Conservation (phyloP, 2,797 vertebrate genomes). For the Buceros bicornis region DNA sequence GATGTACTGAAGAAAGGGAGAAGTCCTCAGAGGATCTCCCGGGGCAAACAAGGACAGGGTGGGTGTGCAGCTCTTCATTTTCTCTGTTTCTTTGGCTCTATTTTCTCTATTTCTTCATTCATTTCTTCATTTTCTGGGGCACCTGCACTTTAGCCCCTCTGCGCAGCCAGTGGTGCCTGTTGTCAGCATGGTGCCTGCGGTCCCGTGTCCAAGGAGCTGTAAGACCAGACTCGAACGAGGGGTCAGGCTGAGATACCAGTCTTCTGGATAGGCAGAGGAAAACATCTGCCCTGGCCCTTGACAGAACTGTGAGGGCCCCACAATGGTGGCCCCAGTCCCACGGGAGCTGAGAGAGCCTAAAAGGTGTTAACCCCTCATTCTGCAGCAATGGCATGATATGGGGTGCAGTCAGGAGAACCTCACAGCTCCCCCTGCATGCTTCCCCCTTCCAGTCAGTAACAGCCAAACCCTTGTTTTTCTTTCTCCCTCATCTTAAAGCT, state of each 20-base stretch:
- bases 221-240: rapidly evolving
- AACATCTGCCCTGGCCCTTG: background rate
- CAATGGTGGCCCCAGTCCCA: background rate
- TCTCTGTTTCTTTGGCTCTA: background rate
- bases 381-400: rapidly evolving
- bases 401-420: background rate
- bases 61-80: background rate
- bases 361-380: background rate
- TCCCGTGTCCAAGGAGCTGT: background rate
- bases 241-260: background rate
- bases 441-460: background rate
- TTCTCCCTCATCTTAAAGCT: background rate
- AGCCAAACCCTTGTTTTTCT: background rate
- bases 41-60: no score
- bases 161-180: background rate
- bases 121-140: background rate
- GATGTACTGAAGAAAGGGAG: background rate
- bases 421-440: background rate
- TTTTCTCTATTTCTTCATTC: background rate
- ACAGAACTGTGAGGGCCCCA: background rate
- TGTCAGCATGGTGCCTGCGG: background rate
- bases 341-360: background rate
- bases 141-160: background rate
- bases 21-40: background rate
- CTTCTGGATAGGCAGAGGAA: background rate